Conservation (phyloP, 2,797 vertebrate species). For the Saxicola maurus region DNA sequence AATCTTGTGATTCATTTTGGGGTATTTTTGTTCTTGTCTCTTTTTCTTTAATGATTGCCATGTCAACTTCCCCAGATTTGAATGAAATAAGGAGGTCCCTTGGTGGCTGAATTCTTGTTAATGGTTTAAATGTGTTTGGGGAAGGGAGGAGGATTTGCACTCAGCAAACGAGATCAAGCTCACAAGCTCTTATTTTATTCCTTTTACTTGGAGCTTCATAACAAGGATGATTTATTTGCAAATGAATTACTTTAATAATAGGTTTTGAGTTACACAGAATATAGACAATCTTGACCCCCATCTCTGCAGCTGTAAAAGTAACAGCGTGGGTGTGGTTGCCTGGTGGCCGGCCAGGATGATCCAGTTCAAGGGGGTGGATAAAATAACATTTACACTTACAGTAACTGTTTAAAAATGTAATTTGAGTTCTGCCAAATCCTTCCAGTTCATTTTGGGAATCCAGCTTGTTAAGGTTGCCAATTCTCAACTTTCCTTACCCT, state of each 20-base stretch:
- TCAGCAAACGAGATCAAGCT: not conserved
- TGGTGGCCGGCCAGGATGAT: constrained; percentile 53
- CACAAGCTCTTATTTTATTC: not conserved
- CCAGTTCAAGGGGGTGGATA: constrained; percentile 47
- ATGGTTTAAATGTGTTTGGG: not conserved
- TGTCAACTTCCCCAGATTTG: not conserved
- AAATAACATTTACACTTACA: constrained; percentile 67
- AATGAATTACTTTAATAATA: constrained; percentile 32
- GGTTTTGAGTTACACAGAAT: not conserved
- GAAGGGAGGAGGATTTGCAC: not conserved
- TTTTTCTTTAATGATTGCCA: not conserved
- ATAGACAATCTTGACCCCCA: constrained; percentile 5
- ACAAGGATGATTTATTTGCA: constrained; percentile 32
- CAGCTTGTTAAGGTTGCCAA: not conserved
- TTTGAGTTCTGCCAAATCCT: constrained; percentile 39
- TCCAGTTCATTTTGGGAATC: constrained; percentile 1
- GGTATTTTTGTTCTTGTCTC: not conserved
- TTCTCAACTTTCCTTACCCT: not conserved
- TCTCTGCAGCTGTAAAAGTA: constrained; percentile 47
- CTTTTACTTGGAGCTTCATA: not conserved
- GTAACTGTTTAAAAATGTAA: constrained; percentile 63
- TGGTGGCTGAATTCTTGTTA: not conserved
- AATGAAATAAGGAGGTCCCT: not conserved
- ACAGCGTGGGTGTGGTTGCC: constrained; percentile 45
- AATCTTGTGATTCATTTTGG: not conserved